Evolutionary conservation across 2,888 invertebrate genomes (phyloP).

Genomic region (Limnephilus auricula): DNA sequence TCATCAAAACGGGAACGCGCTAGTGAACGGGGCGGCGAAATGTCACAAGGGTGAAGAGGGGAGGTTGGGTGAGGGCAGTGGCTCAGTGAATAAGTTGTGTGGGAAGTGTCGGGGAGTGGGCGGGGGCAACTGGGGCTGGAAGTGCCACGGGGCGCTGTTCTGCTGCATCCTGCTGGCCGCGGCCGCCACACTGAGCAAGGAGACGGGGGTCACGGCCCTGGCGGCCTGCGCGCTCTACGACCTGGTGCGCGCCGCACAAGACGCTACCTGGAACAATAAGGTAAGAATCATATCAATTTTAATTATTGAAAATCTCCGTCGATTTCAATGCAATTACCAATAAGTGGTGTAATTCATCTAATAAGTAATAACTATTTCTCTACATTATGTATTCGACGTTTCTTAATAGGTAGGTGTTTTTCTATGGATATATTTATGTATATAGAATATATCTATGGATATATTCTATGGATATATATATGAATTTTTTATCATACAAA

Average conservation of each 20-base stretch:
- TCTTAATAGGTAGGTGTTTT: too few relatives aligned
- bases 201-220: conserved; percentile 95
- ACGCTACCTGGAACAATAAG: conserved; percentile 76
- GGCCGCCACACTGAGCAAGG: conserved; percentile 94
- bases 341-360: too few relatives aligned
- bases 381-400: too few relatives aligned
- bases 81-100: conserved; percentile 46
- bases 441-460: too few relatives aligned
- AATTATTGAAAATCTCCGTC: too few relatives aligned
- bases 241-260: conserved; percentile 79
- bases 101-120: conserved; percentile 49
- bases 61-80: conserved; percentile 14
- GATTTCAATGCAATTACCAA: too few relatives aligned
- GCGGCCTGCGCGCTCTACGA: conserved; percentile 94
- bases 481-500: too few relatives aligned
- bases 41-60: conserved; percentile 59
- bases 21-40: conserved; percentile 61
- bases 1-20: conserved; percentile 40
- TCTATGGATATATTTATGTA: too few relatives aligned
- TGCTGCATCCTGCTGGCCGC: conserved; percentile 82
- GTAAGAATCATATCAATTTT: conserved; percentile 71
- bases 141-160: conserved; percentile 79
- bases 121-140: conserved; percentile 70
- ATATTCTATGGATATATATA: too few relatives aligned
- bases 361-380: too few relatives aligned